Conservation (phyloP, 2,113 vertebrate genomes). For the Macrotis lagotis region DNA sequence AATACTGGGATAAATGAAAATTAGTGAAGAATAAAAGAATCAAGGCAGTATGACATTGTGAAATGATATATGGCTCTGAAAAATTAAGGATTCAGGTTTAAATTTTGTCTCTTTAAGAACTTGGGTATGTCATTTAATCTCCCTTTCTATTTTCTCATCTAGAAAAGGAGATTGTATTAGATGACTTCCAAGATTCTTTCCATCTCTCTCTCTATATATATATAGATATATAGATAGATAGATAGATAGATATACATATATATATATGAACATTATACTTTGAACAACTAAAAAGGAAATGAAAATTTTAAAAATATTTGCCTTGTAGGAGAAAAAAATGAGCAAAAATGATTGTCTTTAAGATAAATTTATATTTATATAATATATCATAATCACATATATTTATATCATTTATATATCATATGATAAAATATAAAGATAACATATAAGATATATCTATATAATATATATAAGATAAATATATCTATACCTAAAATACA, state of each 20-base stretch:
- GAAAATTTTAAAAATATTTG: not conserved
- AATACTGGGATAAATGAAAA: not conserved
- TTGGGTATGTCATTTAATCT: not conserved
- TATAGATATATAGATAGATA: not conserved
- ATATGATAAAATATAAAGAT: too few species aligned
- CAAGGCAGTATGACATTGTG: not conserved
- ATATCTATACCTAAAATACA: not conserved
- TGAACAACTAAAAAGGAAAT: not conserved
- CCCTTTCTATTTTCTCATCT: not conserved
- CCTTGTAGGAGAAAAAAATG: not conserved
- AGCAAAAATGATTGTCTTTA: not conserved
- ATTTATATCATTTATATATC: too few species aligned
- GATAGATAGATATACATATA: too few species aligned
- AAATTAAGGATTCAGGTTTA: not conserved
- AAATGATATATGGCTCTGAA: not conserved
- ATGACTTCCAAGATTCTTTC: not conserved
- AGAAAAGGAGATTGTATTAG: not conserved
- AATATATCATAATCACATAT: too few species aligned
- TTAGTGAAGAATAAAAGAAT: not conserved
- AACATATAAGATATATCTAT: too few species aligned
- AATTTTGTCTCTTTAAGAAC: not conserved
- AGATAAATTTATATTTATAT: not conserved
- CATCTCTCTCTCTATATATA: not conserved
- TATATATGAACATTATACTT: not conserved
- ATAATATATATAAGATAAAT: too few species aligned